Evolutionary conservation across 2,888 invertebrate genomes (phyloP).

Genomic region (Agrotis ipsilon): DNA sequence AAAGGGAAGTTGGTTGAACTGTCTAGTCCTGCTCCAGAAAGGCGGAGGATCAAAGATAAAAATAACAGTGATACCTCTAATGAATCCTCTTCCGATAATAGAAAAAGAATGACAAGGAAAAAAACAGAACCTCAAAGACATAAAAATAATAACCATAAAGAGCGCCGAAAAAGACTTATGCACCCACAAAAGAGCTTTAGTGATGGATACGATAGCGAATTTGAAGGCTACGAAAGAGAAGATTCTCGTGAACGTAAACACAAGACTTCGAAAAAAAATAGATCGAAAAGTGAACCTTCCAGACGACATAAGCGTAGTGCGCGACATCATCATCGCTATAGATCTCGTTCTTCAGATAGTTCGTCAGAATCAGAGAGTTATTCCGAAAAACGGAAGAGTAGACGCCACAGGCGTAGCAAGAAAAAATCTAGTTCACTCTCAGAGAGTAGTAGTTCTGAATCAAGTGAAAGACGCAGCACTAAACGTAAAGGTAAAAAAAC

Average conservation of each 20-base stretch:
- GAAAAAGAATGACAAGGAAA: conserved; percentile 70
- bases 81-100: conserved; percentile 87
- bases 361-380: conserved; percentile 82
- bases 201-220: conserved; percentile 88
- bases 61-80: conserved; percentile 82
- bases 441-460: conserved; percentile 86
- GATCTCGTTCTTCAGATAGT: conserved; percentile 82
- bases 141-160: conserved; percentile 78
- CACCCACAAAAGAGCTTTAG: conserved; percentile 88
- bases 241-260: conserved; percentile 74
- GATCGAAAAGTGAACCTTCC: conserved; percentile 89
- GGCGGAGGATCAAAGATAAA: conserved; percentile 74
- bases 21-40: conserved; percentile 83
- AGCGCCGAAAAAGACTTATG: conserved; percentile 80
- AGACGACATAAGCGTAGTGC: conserved; percentile 78
- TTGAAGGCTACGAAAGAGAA: conserved; percentile 76
- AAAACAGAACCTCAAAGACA: conserved; percentile 74
- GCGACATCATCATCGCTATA: conserved; percentile 76
- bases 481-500: conserved; percentile 88
- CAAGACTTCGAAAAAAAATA: conserved; percentile 79
- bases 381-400: conserved; percentile 83
- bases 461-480: conserved; percentile 82
- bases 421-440: conserved; percentile 85
- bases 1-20: conserved; percentile 88
- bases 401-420: conserved; percentile 83